phyloP scores from a whole-genome alignment of 2,797 vertebrate genomes.

The Tenualosa ilisha region DNA sequence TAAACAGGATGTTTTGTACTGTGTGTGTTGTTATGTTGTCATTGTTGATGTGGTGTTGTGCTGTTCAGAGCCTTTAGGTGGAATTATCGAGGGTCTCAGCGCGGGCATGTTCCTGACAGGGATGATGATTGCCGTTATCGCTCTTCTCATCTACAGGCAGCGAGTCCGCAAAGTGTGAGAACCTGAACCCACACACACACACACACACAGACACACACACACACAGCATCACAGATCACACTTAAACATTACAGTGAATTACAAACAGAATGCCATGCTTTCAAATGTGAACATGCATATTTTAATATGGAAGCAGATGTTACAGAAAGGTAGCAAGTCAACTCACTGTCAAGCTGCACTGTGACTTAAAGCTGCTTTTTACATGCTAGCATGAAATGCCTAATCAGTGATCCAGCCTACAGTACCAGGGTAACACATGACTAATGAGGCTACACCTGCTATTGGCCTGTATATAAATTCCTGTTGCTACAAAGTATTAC shows the following conservation, averaged over 20 bases:
- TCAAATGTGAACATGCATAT: neutral
- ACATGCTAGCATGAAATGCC: neutral
- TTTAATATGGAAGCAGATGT: neutral
- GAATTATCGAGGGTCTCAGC: conserved; percentile 90
- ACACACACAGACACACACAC: neutral
- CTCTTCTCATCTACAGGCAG: conserved; percentile 88
- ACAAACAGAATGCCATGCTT: neutral
- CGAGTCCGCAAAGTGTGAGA: conserved; percentile 86
- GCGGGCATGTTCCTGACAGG: conserved; percentile 90
- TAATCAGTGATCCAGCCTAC: neutral
- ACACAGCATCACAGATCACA: neutral
- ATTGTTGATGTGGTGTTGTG: neutral
- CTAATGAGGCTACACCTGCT: neutral
- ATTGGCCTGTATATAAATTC: neutral
- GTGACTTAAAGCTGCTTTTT: neutral
- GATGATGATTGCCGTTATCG: conserved; percentile 82
- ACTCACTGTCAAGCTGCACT: neutral
- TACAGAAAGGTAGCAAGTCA: neutral
- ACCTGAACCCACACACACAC: neutral
- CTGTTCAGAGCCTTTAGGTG: conserved; percentile 84
- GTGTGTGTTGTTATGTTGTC: neutral
- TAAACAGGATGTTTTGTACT: neutral
- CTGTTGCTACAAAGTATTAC: neutral
- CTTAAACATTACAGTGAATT: neutral
- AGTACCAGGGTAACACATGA: neutral